Evolutionary conservation across 2,888 invertebrate species (phyloP), one percentile per base, ranked within the genome.

Genomic region (Limenitis camilla): DNA sequence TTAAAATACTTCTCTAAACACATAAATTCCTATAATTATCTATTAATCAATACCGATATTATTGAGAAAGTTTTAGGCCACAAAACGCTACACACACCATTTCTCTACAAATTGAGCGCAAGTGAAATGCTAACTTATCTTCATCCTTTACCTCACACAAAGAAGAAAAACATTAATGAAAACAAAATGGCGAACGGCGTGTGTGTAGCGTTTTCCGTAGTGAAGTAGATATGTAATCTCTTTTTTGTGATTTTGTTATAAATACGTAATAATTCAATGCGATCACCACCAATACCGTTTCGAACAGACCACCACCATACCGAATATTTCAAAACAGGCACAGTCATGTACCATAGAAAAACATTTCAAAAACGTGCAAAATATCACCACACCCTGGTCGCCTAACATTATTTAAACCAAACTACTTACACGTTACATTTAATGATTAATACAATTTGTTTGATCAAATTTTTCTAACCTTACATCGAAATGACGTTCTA

Each of bases 301-400:
- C 70, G 68, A 68, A 68, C 74, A 71, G 76, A 80, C 81, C 81
- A 70, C 51, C 53, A 47, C 74, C 78, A 74, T 72, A 74, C 72
- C 67, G 68, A 72, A 66, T 62, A 70, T 67, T 71, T 71, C 76
- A 68, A 68, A 60, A 78, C 77, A 69, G 78, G 72, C 78, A 74
- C 81, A 74, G 71, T 69, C 72, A 68, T 77, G 81, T 78, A 74
- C 78, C 79, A 71, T 80, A 82, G 81, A 82, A 87, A 86, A 84
- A 87, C 84, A 84, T 85, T 81, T 86, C 85, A 86, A 86, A 87
- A 87, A 86, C 86, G 81, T 85, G 84, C 85, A 85, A 86, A 86
- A 86, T 87, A 87, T 86, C 87, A 85, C 85, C 87, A 79, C 87
- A 87, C 87, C 87, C 87, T 87, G 87, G 87, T 87, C 86, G 73